phyloP scores from a whole-genome alignment of 2,113 vertebrate species.

The Mohoua ochrocephala region DNA sequence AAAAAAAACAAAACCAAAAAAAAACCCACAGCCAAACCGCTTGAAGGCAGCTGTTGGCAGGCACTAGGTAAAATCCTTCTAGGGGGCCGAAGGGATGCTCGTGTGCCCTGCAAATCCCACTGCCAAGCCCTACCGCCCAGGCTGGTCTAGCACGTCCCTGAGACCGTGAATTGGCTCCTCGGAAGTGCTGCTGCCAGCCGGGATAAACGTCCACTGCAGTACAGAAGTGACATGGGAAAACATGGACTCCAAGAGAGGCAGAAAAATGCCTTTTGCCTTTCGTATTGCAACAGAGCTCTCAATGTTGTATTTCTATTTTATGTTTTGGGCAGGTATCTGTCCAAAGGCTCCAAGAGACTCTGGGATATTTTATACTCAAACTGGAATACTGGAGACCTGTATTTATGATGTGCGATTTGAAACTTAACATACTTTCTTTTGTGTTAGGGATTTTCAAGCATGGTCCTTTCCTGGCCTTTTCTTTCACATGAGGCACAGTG shows the following conservation, averaged over 20 bases:
- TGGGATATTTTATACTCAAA: background rate
- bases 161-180: background rate
- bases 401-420: background rate
- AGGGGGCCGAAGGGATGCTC: background rate
- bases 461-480: background rate
- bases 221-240: background rate
- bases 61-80: rapidly evolving
- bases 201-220: rapidly evolving
- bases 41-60: background rate
- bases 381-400: background rate
- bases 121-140: background rate
- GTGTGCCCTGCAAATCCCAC: rapidly evolving
- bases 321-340: background rate
- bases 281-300: background rate
- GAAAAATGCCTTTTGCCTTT: background rate
- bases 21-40: background rate
- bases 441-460: background rate
- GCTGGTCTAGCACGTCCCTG: rapidly evolving
- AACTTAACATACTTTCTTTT: background rate
- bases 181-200: rapidly evolving
- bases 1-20: too few relatives aligned
- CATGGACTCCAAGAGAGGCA: background rate
- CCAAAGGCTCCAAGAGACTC: background rate
- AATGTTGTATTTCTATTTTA: background rate
- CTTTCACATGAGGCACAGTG: background rate